phyloP scores from a whole-genome alignment of 2,888 invertebrate genomes.

The Lissonota sp. region DNA sequence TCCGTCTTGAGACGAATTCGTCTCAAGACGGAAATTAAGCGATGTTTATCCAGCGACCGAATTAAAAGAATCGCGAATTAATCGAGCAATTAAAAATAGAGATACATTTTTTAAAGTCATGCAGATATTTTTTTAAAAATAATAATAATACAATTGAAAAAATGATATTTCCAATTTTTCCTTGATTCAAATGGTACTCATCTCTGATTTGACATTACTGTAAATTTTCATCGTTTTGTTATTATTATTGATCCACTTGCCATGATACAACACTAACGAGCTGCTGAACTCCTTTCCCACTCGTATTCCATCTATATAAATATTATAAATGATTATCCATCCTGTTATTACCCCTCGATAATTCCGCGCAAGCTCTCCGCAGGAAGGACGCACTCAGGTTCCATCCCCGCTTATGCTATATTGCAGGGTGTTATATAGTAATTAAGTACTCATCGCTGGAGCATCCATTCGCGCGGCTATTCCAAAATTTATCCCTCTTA shows the following conservation, averaged over 20 bases:
- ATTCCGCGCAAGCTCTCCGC: background rate
- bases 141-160: no score
- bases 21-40: no score
- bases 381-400: background rate
- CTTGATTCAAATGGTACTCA: conserved; percentile 24
- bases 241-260: background rate
- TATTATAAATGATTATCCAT: conserved; percentile 7
- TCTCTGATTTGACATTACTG: background rate
- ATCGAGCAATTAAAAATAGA: no score
- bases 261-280: background rate
- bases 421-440: conserved; percentile 29
- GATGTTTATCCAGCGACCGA: conserved; percentile 15
- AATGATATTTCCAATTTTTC: no score
- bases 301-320: conserved; percentile 30
- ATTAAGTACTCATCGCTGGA: conserved; percentile 32
- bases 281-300: background rate
- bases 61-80: no score
- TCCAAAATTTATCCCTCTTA: conserved; percentile 28
- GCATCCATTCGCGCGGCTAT: conserved; percentile 11
- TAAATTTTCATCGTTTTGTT: background rate
- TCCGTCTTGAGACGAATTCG: no score
- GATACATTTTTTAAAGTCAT: no score
- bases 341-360: conserved; percentile 7
- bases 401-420: conserved; percentile 13
- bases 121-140: no score